Evolutionary conservation across 2,797 vertebrate species (phyloP).

Genomic region (Hirundo rustica): DNA sequence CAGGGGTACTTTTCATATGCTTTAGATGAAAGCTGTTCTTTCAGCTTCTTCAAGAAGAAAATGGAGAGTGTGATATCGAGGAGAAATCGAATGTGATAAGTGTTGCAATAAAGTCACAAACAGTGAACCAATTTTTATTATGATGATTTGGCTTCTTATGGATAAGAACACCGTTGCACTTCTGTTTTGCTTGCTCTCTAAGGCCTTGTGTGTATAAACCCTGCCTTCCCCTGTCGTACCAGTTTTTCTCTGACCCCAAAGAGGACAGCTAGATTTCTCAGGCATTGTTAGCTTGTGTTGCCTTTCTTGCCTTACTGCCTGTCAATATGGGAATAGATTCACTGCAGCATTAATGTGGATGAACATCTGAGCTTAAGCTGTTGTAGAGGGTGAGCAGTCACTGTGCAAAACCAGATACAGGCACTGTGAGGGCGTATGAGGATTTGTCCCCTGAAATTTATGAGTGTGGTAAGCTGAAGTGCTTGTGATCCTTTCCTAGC

Average conservation of each 20-base stretch:
- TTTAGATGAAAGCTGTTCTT: conserved; percentile 19
- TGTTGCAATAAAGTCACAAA: conserved; percentile 22
- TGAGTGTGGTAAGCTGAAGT: conserved; percentile 1
- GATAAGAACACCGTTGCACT: neutral
- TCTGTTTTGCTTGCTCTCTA: neutral
- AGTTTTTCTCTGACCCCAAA: neutral
- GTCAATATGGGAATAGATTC: neutral
- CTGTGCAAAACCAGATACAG: neutral
- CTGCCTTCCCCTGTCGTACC: neutral
- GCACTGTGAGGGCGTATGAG: neutral
- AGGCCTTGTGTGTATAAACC: neutral
- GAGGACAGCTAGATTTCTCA: neutral
- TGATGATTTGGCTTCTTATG: neutral
- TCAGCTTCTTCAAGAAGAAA: conserved; percentile 1
- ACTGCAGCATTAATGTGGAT: neutral
- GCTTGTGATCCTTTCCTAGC: neutral
- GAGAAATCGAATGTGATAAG: conserved; percentile 17
- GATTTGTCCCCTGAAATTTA: conserved; percentile 45
- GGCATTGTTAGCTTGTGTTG: neutral
- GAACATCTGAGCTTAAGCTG: conserved; percentile 37
- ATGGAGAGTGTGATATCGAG: no score
- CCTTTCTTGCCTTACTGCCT: neutral
- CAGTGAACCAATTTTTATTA: neutral
- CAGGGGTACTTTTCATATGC: conserved; percentile 6
- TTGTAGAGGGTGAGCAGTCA: neutral